Conservation (phyloP, 2,797 vertebrate genomes). For the Ctenopoma kingsleyae region DNA sequence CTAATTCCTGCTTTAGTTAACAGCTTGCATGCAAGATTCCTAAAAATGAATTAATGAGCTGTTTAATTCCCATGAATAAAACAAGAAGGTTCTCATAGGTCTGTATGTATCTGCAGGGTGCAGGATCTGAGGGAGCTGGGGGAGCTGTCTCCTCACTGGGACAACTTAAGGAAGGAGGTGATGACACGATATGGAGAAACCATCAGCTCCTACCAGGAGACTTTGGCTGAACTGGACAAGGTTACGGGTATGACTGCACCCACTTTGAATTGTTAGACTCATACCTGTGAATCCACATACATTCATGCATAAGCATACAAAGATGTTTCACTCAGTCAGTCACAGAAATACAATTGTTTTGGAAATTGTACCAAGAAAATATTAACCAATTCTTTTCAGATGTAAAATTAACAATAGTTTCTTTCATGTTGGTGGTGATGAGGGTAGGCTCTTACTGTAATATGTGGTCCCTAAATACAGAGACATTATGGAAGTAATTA, state of each 20-base stretch:
- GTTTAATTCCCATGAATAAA: conserved; percentile 8
- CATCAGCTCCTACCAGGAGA: conserved; percentile 93
- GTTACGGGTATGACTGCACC: conserved; percentile 86
- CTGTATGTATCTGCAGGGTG: conserved; percentile 84
- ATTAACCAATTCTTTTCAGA: not conserved
- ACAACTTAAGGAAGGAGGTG: conserved; percentile 94
- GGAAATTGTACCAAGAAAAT: not conserved
- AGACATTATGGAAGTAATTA: not conserved
- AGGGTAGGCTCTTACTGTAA: not conserved
- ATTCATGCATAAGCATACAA: not conserved
- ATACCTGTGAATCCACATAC: not conserved
- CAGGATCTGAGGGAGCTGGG: conserved; percentile 94
- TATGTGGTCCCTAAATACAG: not conserved
- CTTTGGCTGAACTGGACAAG: conserved; percentile 92
- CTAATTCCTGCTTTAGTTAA: not conserved
- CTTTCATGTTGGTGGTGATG: not conserved
- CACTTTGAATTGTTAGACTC: not conserved
- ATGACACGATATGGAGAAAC: conserved; percentile 93
- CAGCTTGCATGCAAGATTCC: not conserved
- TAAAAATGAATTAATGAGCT: not conserved
- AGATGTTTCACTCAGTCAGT: not conserved
- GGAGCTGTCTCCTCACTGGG: conserved; percentile 97
- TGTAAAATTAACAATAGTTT: not conserved
- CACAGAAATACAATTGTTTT: not conserved
- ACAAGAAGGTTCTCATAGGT: conserved; percentile 8